phyloP scores from a whole-genome alignment of 2,113 vertebrate genomes.

The Rhadina sibilatrix region DNA sequence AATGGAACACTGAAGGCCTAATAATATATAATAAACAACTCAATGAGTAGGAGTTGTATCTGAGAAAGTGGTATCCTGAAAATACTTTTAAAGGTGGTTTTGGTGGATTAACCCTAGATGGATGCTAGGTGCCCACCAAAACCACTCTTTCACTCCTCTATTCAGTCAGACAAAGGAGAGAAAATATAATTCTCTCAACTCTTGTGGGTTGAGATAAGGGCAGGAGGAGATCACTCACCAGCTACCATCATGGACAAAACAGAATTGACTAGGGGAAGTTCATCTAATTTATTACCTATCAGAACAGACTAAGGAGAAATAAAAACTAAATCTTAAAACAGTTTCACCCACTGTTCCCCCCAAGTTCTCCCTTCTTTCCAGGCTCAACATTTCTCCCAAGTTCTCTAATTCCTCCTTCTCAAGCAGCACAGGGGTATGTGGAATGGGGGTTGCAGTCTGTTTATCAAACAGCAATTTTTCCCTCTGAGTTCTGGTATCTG shows the following conservation, averaged over 20 bases:
- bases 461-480: neutral
- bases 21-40: neutral
- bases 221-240: neutral
- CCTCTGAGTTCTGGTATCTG: neutral
- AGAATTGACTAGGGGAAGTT: fast-evolving
- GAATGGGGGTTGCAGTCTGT: neutral
- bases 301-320: neutral
- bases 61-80: neutral
- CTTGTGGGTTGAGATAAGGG: fast-evolving
- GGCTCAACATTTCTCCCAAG: neutral
- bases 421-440: neutral
- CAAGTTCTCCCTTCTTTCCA: neutral
- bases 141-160: neutral
- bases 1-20: neutral
- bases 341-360: neutral
- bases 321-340: neutral
- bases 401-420: neutral
- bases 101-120: neutral
- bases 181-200: neutral
- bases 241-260: neutral
- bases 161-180: neutral
- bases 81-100: neutral
- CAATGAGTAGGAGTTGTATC: neutral
- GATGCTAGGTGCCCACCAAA: neutral
- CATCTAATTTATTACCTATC: neutral